These are phyloP conservation scores for Columbina picui DNA, from an alignment of 2,113 vertebrate species.

Conservation along the genomic window DNA sequence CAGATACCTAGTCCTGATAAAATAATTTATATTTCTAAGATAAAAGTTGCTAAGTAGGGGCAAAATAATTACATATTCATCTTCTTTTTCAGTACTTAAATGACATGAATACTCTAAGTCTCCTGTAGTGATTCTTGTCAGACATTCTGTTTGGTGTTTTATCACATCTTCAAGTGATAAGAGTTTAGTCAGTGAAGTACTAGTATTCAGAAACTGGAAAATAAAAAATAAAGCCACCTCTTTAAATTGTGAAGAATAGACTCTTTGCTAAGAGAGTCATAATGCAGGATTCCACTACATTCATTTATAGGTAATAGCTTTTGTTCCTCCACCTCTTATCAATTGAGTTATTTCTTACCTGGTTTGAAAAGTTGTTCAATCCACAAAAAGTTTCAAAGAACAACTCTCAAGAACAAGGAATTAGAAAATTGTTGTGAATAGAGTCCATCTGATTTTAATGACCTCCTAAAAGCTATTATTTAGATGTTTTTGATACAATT, in stretches of 20 bases:
- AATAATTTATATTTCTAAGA: background rate
- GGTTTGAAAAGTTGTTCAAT: background rate
- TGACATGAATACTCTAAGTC: background rate
- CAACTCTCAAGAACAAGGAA: background rate
- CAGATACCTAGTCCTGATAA: background rate
- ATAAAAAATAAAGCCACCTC: background rate
- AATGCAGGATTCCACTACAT: background rate
- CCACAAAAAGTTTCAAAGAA: background rate
- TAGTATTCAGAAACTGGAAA: background rate
- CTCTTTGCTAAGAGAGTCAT: background rate
- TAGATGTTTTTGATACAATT: background rate
- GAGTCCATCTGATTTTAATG: background rate
- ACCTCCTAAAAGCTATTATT: background rate
- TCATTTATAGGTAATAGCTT: background rate
- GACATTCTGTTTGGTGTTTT: background rate
- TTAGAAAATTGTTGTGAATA: background rate
- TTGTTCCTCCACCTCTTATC: background rate
- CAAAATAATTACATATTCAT: background rate
- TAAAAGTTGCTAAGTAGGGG: background rate
- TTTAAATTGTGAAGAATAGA: background rate
- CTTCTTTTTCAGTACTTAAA: background rate
- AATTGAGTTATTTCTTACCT: background rate
- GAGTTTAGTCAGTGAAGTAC: background rate
- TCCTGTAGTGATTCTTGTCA: background rate
- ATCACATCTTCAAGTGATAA: background rate